Evolutionary conservation across 2,888 invertebrate species (phyloP).

Genomic region (Cheilosia vernalis): DNA sequence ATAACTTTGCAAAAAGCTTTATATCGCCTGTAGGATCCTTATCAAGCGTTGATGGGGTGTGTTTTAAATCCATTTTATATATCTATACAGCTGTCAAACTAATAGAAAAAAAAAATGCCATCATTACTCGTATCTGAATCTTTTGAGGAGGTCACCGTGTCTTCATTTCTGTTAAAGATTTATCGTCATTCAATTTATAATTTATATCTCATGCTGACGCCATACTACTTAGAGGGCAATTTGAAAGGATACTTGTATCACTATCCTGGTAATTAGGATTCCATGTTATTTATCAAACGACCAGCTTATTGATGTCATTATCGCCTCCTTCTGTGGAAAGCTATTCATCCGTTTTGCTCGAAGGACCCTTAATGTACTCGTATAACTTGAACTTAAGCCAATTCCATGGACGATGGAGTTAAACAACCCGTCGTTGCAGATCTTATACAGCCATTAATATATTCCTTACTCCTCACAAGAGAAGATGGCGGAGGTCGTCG

Average conservation of each 20-base stretch:
- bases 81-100: too few relatives aligned
- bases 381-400: constrained; percentile 10
- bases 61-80: too few relatives aligned
- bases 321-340: neutral
- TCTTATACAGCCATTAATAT: neutral
- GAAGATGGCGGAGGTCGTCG: neutral
- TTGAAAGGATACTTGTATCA: neutral
- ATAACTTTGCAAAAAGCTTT: too few relatives aligned
- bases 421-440: neutral
- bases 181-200: too few relatives aligned
- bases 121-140: too few relatives aligned
- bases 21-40: too few relatives aligned
- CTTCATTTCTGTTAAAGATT: too few relatives aligned
- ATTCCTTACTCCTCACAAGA: neutral
- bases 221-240: neutral
- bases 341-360: neutral
- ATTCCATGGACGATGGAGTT: constrained; percentile 1
- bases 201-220: too few relatives aligned
- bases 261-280: neutral
- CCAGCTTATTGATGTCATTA: constrained; percentile 5
- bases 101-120: too few relatives aligned
- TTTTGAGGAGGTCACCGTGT: too few relatives aligned
- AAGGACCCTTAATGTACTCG: neutral
- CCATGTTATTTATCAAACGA: neutral
- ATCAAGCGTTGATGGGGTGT: too few relatives aligned